A percentile compares a stretch with the other conserved stretches of the same genome.
phyloP scores from a whole-genome alignment of 2,113 vertebrate genomes.

The human (Homo sapiens) region GRCh38 chr12:106802501-106803000 shows the following conservation, averaged over 20 bases:
- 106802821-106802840: constrained; percentile 29
- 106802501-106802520: background rate
- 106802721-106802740: background rate
- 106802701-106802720: background rate
- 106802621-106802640: constrained; percentile 20
- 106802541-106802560: background rate
- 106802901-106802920: background rate
- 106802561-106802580: constrained; percentile 15
- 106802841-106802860: constrained; percentile 5
- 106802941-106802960: background rate
- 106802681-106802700: constrained; percentile 34
- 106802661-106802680: constrained; percentile 8
- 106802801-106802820: background rate
- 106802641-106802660: constrained; percentile 35
- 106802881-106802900: constrained; percentile 8
- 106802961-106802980: background rate
- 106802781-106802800: background rate
- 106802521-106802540: background rate
- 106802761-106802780: background rate
- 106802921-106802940: background rate
- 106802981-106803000: background rate
- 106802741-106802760: background rate
- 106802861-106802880: background rate
- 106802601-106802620: background rate
- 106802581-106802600: constrained; percentile 3